These are phyloP conservation scores for Philotrypesis tridentata DNA, from an alignment of 1,140 invertebrate species.

Conservation along the genomic window DNA sequence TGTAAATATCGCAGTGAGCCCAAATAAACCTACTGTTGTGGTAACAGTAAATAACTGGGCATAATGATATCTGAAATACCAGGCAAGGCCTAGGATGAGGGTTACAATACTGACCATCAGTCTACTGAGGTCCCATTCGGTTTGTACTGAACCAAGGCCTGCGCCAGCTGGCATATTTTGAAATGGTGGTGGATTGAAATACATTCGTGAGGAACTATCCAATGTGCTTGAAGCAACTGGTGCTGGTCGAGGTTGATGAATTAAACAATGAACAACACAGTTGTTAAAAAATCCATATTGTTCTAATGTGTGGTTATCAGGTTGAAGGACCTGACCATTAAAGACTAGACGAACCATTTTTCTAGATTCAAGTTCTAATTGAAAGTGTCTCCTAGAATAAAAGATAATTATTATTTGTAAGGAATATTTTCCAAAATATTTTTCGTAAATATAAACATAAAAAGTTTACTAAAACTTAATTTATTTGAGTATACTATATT, in stretches of 20 bases:
- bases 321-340: constrained; percentile 87
- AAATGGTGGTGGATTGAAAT: constrained; percentile 64
- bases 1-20: constrained; percentile 77
- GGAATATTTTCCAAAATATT: background rate
- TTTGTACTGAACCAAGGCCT: constrained; percentile 68
- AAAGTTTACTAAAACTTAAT: background rate
- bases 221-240: constrained; percentile 53
- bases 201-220: constrained; percentile 62
- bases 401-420: constrained; percentile 48
- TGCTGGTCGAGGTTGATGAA: constrained; percentile 76
- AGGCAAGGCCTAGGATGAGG: constrained; percentile 73
- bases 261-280: constrained; percentile 91
- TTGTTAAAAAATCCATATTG: constrained; percentile 88
- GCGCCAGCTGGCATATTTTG: constrained; percentile 67
- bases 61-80: constrained; percentile 79
- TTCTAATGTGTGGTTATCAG: constrained; percentile 84
- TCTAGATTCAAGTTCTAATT: constrained; percentile 82
- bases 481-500: constrained; percentile 4
- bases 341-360: constrained; percentile 89
- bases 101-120: constrained; percentile 71
- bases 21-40: constrained; percentile 77
- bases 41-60: constrained; percentile 78
- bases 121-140: constrained; percentile 74
- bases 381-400: constrained; percentile 84
- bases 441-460: no score